These are phyloP conservation scores for Myotis pilosus DNA, from an alignment of 2,797 vertebrate species.

Conservation along the genomic window DNA sequence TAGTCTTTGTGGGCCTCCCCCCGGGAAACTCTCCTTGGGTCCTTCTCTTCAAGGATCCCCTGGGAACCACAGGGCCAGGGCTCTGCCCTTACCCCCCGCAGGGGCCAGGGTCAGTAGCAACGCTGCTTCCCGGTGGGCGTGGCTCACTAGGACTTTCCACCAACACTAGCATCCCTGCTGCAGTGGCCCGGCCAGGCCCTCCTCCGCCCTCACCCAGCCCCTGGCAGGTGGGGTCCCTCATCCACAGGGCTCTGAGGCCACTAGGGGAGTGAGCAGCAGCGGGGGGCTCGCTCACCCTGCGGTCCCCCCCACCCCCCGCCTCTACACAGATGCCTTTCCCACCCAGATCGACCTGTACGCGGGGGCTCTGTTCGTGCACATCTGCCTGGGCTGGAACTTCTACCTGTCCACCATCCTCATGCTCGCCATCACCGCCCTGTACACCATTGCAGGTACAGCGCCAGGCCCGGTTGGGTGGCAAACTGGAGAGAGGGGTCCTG, in stretches of 20 bases:
- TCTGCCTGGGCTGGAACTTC: conserved; percentile 96
- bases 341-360: conserved; percentile 93
- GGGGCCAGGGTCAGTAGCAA: not conserved
- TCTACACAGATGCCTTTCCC: not conserved
- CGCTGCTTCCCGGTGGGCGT: not conserved
- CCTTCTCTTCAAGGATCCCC: not conserved
- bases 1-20: not conserved
- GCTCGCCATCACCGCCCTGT: conserved; percentile 91
- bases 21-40: not conserved
- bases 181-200: not conserved
- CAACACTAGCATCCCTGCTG: not conserved
- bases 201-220: not conserved
- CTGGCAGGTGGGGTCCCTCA: too few species aligned
- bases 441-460: conserved; percentile 90
- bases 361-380: conserved; percentile 92
- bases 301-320: too few species aligned
- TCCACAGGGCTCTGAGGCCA: rapidly evolving
- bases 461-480: not conserved
- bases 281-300: not conserved
- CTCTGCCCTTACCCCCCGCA: not conserved
- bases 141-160: conserved; percentile 8
- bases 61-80: not conserved
- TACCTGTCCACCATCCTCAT: conserved; percentile 92
- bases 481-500: not conserved
- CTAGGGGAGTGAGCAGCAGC: rapidly evolving